These are phyloP conservation scores for Martes martes DNA, from an alignment of 2,113 vertebrate species.

Conservation along the genomic window DNA sequence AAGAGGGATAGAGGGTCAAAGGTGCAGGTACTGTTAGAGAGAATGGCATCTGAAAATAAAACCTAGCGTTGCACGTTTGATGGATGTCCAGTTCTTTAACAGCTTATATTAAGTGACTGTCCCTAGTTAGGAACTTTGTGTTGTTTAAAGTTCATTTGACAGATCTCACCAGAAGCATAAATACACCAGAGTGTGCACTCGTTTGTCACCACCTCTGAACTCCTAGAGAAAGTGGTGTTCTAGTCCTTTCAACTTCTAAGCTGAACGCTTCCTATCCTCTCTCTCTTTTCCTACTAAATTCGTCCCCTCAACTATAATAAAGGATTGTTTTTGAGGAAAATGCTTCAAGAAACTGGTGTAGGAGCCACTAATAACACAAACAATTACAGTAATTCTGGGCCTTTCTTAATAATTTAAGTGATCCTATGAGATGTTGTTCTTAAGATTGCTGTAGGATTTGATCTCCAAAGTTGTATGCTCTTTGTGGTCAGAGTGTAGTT, in stretches of 20 bases:
- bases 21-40: not conserved
- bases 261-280: not conserved
- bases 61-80: not conserved
- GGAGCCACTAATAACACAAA: not conserved
- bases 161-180: not conserved
- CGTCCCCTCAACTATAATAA: not conserved
- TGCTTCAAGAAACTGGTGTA: not conserved
- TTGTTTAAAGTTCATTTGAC: not conserved
- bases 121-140: not conserved
- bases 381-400: not conserved
- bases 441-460: not conserved
- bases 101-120: not conserved
- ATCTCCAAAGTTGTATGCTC: not conserved
- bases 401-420: not conserved
- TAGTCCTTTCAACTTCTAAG: not conserved
- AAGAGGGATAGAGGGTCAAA: not conserved
- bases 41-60: not conserved
- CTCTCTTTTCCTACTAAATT: not conserved
- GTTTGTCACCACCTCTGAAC: not conserved
- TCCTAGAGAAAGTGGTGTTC: not conserved
- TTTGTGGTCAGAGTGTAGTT: slow-evolving; percentile 10
- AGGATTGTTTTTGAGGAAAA: slow-evolving; percentile 12
- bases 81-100: not conserved
- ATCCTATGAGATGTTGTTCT: not conserved
- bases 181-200: not conserved